Conservation (phyloP, 2,113 vertebrate genomes). For the Macquaria australasica region DNA sequence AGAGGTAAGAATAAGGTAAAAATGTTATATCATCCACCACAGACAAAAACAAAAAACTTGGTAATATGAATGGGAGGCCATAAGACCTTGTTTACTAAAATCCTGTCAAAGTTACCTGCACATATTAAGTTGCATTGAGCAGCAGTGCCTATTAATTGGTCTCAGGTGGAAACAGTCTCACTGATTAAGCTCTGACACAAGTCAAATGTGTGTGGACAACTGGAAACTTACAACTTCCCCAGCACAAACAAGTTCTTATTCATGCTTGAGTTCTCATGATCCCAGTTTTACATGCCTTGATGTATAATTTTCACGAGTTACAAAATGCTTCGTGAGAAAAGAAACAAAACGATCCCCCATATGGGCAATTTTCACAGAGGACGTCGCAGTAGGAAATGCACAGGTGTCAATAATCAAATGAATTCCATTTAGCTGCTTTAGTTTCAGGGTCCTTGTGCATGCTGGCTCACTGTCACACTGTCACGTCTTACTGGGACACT, state of each 20-base stretch:
- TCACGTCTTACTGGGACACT: not conserved
- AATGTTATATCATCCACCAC: not conserved
- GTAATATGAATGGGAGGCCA: not conserved
- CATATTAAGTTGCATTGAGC: not conserved
- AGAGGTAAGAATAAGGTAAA: not conserved
- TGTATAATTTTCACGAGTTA: not conserved
- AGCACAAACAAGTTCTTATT: not conserved
- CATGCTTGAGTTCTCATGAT: not conserved
- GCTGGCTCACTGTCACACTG: not conserved
- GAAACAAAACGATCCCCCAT: not conserved
- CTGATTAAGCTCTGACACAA: not conserved
- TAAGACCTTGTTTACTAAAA: not conserved
- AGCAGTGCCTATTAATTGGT: not conserved
- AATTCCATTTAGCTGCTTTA: not conserved
- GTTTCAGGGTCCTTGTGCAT: not conserved
- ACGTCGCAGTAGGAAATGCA: not conserved
- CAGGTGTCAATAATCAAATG: not conserved
- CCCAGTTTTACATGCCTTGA: not conserved
- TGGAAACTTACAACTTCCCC: not conserved
- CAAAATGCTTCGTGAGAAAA: not conserved
- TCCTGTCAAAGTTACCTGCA: not conserved
- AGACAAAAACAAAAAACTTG: not conserved
- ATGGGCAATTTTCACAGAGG: not conserved
- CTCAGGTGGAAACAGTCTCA: slow-evolving; percentile 5
- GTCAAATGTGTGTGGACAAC: not conserved